Base-by-base conservation (phyloP, 2,888 invertebrate species). In the Microplitis manilae region DNA sequence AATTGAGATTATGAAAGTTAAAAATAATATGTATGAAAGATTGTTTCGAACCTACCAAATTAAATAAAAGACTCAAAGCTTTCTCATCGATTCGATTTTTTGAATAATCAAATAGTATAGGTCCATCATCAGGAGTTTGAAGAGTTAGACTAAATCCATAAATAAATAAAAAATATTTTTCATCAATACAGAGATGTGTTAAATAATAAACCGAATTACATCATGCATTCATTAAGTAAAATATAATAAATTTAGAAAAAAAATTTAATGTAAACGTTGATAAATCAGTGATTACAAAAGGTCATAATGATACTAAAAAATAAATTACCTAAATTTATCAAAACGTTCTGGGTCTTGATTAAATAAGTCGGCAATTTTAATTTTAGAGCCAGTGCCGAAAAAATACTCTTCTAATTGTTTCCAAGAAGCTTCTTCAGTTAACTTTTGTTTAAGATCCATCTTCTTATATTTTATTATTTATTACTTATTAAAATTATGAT, bases 51-150 rank as follows among this genome's bases (percentile, higher is more conserved):
- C 60, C 39, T 85, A 97, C 98, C 91, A 99, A 90, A 80, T 96
- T 92, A 81, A 98, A 90, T 1, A 99, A 93, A 17, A 96, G 90
- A 8, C 92, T 89, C 88, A 97, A 92, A 6, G 94, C 93, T 79
- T 95, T 94, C 20, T 94, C 93, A 85, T 96, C 94, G 79, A 99
- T 92, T 67, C 97, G 93, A 91, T 99, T 99, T 91, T 99, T 99
- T 13, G 99, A 99, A 91, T 95, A 99, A 91, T 99, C 99, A 84
- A 99, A 89, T 61, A 99, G 92, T 84, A 99, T 94, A 39, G 96
- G 95, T 6, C 98, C 98, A 92, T 97, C 97, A 77, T 93, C 92
- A 6, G 96, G 96, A 0, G 97, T 97, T 59, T 92, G 89, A 77
- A 98, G 90, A 73, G 92, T 93, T 80, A 96, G 91, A 89, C 97